Base-by-base conservation (phyloP, 2,113 vertebrate genomes). In the Actenoides hombroni region DNA sequence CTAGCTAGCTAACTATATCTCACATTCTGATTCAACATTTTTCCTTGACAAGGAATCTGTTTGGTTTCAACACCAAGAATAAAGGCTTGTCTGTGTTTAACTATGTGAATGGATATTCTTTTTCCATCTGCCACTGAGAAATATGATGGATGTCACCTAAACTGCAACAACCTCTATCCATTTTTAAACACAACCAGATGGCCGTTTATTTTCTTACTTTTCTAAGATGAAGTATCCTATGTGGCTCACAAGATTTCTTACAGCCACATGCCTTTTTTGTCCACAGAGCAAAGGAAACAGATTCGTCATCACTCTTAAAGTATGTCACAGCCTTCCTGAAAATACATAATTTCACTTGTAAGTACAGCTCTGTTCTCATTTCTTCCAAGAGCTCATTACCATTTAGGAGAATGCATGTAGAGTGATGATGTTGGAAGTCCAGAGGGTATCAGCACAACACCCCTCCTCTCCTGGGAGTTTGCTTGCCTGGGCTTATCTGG, bases 141-240 rank as follows among this genome's bases (percentile, higher is more conserved):
- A 75, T n/a, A 78, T 56, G 16, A 48, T 63, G 39, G 31, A 24
- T 95, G 35, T 78, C 42, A 51, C 42, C 53, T 60, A 70, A 89
- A 64, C 39, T 56, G 53, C 35, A 82, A 28, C 65, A 39, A 26
- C 67, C 59, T 76, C 16, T 61, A 44, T 59, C 42, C n/a, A 16
- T 86, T 94, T 96, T 92, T 65, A 65, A 81, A 81, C n/a, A 83
- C 23, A 83, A 44, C 5, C 68, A 91, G 69, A 86, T 70, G 77
- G 31, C 54, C 77, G 31, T 67, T 88, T 64, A 57, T 86, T 88
- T 96, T 88, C 61, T 21, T 42, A 0, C 65, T 84, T 83, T 77
- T 88, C n/a, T 81, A 71, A 49, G 49, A 20, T 61, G 51, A 14
- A 49, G 4, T 37, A 78, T 60, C 29, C n/a, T 77, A 5, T 28